Base-by-base conservation (phyloP, 2,888 invertebrate species). In the Chrysolina haemoptera region DNA sequence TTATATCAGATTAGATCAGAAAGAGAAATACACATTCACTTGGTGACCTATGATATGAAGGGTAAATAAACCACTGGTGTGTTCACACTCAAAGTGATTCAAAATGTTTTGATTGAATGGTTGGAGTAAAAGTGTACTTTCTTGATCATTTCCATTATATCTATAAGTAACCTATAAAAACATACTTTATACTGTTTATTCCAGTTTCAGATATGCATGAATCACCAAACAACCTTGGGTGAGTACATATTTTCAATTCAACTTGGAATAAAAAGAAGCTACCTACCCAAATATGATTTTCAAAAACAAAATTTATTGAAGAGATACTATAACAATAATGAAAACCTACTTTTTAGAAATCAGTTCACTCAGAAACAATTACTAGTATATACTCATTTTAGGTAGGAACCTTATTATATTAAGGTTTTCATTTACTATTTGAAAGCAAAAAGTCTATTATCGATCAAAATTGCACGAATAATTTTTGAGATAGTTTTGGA, bases 171-270 rank as follows among this genome's bases (percentile, higher is more conserved):
- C n/a, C 48, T 50, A 50, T 50, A 14, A 50, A 50, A 50, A 50
- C 48, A 50, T 50, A 50, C 48, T 50, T 50, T 50, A 50, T 50
- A 50, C 48, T 14, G 12, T 50, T 50, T 50, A 50, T 50, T 50
- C 16, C 48, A 50, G 12, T 50, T 50, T 50, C 48, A 50, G 48
- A 50, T 50, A 14, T 12, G 48, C 48, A n/a, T 50, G 48, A 50
- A 50, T 50, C 48, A 50, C 48, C 14, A 50, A 50, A 50, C 48
- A 50, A 50, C 16, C 48, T 50, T 50, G 48, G 48, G 48, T 50
- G 48, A 50, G 48, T 50, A 50, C 48, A 50, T 16, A 50, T 50
- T 50, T 50, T 50, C 48, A 50, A 50, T 50, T 50, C 48, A 50
- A 50, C 48, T 50, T 50, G 48, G n/a, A 12, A 50, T 16, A 50